A percentile compares a stretch with the other conserved stretches of the same genome.
phyloP scores from a whole-genome alignment of 1,140 invertebrate species.

The Saxidomus purpurata region DNA sequence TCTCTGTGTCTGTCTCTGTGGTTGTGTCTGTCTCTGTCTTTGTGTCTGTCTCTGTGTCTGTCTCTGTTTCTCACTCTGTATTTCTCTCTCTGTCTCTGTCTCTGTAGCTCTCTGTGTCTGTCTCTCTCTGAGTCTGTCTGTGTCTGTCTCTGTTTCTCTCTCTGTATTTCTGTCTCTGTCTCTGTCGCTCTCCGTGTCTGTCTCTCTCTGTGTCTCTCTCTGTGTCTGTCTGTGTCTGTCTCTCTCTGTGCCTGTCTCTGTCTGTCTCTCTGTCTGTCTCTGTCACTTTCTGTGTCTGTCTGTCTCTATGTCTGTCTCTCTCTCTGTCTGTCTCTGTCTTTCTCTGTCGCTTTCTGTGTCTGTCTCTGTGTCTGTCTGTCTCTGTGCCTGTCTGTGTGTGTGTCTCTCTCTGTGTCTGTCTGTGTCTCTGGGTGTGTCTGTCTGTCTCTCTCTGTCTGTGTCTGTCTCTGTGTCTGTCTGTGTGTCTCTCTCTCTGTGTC shows the following conservation, averaged over 20 bases:
- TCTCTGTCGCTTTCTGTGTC: slow-evolving; percentile 14
- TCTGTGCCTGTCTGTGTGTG: neutral
- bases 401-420: slow-evolving; percentile 15
- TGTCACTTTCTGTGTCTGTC: neutral
- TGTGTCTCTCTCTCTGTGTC: too few species aligned
- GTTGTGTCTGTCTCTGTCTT: slow-evolving; percentile 5
- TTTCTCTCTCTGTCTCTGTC: slow-evolving; percentile 24
- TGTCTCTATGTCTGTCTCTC: too few species aligned
- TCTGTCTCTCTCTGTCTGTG: slow-evolving; percentile 1
- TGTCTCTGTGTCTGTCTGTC: slow-evolving; percentile 1
- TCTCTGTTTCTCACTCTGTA: too few species aligned
- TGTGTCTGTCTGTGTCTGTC: neutral
- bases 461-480: slow-evolving; percentile 6
- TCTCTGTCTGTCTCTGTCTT: slow-evolving; percentile 4
- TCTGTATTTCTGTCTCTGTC: neutral
- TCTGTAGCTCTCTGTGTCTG: neutral
- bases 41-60: too few species aligned
- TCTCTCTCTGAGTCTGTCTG: neutral
- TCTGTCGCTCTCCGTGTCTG: neutral
- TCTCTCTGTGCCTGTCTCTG: neutral
- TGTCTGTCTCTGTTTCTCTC: too few species aligned
- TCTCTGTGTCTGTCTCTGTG: neutral
- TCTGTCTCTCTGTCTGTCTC: slow-evolving; percentile 10
- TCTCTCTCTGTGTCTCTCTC: neutral
- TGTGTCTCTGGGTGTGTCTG: neutral